These are phyloP conservation scores for Lepidocolaptes lacrymiger DNA, from an alignment of 2,797 vertebrate genomes.

Conservation along the genomic window DNA sequence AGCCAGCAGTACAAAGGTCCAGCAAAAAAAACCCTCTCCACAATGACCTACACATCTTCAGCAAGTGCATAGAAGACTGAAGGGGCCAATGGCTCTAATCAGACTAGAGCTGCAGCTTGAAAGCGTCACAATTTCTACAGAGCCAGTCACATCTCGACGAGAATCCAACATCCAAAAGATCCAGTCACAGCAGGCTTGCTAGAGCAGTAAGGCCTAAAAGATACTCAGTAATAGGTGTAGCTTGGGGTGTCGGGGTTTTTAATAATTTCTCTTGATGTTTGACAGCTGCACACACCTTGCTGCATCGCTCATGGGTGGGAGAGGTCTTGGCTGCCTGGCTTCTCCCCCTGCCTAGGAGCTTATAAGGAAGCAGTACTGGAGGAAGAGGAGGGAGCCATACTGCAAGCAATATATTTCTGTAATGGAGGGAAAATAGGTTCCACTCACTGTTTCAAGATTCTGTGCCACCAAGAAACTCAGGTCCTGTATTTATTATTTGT, in stretches of 20 bases:
- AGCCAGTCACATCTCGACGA: background rate
- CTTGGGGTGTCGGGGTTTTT: background rate
- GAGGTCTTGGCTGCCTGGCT: background rate
- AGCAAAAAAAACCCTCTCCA: background rate
- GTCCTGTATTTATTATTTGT: constrained; percentile 40
- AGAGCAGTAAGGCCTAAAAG: background rate
- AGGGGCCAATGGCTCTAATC: background rate
- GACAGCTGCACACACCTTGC: background rate
- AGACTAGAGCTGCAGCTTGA: background rate
- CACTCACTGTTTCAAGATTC: background rate
- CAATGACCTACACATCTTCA: background rate
- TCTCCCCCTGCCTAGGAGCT: accelerated
- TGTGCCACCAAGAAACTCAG: background rate
- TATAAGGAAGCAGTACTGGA: background rate
- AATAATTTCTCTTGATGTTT: background rate
- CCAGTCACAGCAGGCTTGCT: background rate
- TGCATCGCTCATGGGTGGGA: background rate
- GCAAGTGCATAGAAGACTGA: background rate
- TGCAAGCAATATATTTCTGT: background rate
- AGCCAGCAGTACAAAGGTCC: background rate
- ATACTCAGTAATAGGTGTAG: background rate
- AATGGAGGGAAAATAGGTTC: accelerated
- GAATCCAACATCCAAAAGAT: background rate
- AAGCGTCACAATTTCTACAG: background rate
- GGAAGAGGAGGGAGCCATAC: background rate